Evolutionary conservation across 2,888 invertebrate genomes (phyloP).

Genomic region (Hypena proboscidalis): DNA sequence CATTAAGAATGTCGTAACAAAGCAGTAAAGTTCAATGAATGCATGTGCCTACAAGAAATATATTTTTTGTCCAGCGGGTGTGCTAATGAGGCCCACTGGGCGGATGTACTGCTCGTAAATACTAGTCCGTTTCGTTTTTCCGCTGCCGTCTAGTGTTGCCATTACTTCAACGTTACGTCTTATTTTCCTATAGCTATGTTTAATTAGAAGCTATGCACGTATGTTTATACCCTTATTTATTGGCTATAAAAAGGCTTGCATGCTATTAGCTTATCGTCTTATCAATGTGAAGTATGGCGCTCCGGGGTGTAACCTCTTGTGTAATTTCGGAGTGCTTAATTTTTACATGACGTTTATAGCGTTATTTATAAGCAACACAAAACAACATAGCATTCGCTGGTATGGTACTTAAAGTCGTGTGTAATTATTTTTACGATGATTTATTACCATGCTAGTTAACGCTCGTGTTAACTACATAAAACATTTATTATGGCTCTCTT

Average conservation of each 20-base stretch:
- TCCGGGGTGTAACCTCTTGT: slow-evolving; percentile 45
- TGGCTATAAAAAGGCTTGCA: slow-evolving; percentile 58
- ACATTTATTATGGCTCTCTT: not conserved
- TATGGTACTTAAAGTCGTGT: slow-evolving; percentile 18
- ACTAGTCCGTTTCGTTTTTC: slow-evolving; percentile 82
- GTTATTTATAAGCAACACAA: slow-evolving; percentile 32
- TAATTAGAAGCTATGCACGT: slow-evolving; percentile 66
- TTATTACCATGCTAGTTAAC: too few species aligned
- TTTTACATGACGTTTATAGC: slow-evolving; percentile 40
- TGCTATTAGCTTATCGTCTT: slow-evolving; percentile 57
- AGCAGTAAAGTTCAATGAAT: slow-evolving; percentile 47
- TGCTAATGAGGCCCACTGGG: slow-evolving; percentile 71
- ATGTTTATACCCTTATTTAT: slow-evolving; percentile 55
- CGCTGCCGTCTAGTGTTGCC: slow-evolving; percentile 76
- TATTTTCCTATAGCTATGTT: slow-evolving; percentile 69
- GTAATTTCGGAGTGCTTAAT: slow-evolving; percentile 40
- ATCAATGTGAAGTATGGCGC: slow-evolving; percentile 54
- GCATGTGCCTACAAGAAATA: slow-evolving; percentile 46
- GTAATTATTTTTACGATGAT: slow-evolving; percentile 29
- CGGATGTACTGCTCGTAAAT: slow-evolving; percentile 82
- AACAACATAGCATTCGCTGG: slow-evolving; percentile 18
- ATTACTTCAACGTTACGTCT: slow-evolving; percentile 76
- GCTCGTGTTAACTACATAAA: slow-evolving; percentile 6
- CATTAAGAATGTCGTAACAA: slow-evolving; percentile 28
- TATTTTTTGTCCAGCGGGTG: slow-evolving; percentile 57